Percentiles rank a stretch among this genome's conserved stretches.
Evolutionary conservation across 1,140 invertebrate genomes (phyloP).

Genomic region (Lineus longissimus): DNA sequence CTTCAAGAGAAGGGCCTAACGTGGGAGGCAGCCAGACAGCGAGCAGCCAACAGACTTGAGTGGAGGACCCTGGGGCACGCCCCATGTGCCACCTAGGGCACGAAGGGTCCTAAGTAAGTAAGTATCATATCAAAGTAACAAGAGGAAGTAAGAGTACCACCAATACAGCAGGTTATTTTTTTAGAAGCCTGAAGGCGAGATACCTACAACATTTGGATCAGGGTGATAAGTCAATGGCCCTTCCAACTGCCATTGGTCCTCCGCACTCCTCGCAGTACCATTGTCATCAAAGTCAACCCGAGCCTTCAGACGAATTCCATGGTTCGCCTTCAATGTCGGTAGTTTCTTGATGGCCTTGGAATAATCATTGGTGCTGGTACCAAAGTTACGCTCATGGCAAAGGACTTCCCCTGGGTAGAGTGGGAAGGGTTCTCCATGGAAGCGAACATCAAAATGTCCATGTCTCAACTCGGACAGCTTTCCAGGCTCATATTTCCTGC

Average conservation of each 20-base stretch:
- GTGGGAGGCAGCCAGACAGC: no score
- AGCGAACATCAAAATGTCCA: constrained; percentile 49
- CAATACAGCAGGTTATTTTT: no score
- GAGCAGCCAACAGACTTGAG: no score
- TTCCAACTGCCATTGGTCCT: constrained; percentile 51
- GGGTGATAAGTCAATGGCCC: constrained; percentile 41
- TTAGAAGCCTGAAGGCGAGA: background rate
- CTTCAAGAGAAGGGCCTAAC: no score
- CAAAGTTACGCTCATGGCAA: constrained; percentile 25
- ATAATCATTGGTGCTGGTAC: constrained; percentile 17
- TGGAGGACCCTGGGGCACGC: no score
- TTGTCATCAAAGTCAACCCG: constrained; percentile 41
- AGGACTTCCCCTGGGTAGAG: constrained; percentile 57
- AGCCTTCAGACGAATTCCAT: constrained; percentile 48
- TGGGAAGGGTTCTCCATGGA: constrained; percentile 55
- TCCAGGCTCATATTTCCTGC: constrained; percentile 44
- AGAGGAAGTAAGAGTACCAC: constrained; percentile 21
- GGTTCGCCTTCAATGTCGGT: constrained; percentile 45
- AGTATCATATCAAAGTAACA: background rate
- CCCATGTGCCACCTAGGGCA: no score
- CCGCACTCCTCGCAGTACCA: constrained; percentile 37
- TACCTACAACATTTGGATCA: constrained; percentile 34
- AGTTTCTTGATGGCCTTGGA: constrained; percentile 35
- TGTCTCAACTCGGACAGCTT: constrained; percentile 36
- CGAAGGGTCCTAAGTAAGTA: no score